These are phyloP conservation scores for Priocnemis perturbator DNA, from an alignment of 2,888 invertebrate genomes.

Conservation along the genomic window DNA sequence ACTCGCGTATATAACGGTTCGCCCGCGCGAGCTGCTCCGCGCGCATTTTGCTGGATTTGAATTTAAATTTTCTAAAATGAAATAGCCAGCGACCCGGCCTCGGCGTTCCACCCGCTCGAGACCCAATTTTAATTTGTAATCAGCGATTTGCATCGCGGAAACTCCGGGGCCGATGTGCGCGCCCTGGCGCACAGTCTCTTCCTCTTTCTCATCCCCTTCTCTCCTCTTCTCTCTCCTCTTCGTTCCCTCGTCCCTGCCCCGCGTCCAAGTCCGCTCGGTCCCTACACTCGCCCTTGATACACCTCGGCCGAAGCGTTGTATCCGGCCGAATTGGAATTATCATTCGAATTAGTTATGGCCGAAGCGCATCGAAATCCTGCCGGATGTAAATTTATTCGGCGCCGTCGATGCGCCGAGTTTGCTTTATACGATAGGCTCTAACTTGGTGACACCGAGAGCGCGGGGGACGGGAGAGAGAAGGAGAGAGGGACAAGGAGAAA, in stretches of 20 bases:
- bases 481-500: constrained; percentile 3
- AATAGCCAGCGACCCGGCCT: constrained; percentile 24
- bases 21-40: constrained; percentile 24
- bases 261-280: neutral
- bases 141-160: constrained; percentile 51
- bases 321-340: constrained; percentile 39
- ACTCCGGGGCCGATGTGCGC: neutral
- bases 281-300: too few relatives aligned
- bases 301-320: constrained; percentile 10
- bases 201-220: neutral
- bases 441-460: neutral
- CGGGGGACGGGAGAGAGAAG: constrained; percentile 20
- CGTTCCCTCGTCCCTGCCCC: neutral
- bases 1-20: constrained; percentile 30
- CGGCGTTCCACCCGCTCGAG: constrained; percentile 23
- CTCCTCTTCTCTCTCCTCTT: neutral
- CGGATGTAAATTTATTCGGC: constrained; percentile 42
- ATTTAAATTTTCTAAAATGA: constrained; percentile 57
- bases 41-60: constrained; percentile 47
- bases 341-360: constrained; percentile 42
- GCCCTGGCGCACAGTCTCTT: neutral
- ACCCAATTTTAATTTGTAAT: constrained; percentile 58
- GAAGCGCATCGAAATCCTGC: constrained; percentile 37
- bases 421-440: too few relatives aligned
- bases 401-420: neutral